These are phyloP conservation scores for Lepidonotus clava DNA, from an alignment of 2,888 invertebrate genomes.

Conservation along the genomic window DNA sequence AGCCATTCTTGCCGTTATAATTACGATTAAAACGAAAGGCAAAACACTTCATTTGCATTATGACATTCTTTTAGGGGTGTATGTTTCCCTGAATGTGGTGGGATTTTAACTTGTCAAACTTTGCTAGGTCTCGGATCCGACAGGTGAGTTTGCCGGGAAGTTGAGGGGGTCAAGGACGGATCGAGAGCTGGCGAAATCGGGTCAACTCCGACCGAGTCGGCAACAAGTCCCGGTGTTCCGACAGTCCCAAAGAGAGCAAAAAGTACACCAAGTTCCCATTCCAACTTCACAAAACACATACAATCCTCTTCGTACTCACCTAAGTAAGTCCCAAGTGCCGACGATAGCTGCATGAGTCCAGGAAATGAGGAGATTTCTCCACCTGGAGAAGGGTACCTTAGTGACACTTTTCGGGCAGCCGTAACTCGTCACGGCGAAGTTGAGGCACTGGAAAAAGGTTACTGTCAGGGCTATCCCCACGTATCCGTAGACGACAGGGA, in stretches of 20 bases:
- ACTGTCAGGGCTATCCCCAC: constrained; percentile 55
- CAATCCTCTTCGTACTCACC: constrained; percentile 62
- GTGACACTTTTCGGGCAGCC: neutral
- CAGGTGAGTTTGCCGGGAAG: neutral
- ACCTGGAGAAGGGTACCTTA: constrained; percentile 58
- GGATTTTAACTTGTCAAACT: too few species aligned
- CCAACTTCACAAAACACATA: neutral
- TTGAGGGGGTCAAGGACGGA: neutral
- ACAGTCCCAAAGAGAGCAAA: too few species aligned
- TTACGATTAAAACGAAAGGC: too few species aligned
- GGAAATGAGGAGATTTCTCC: constrained; percentile 72
- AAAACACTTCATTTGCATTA: too few species aligned
- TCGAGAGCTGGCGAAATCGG: neutral
- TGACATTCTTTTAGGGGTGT: too few species aligned
- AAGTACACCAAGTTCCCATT: too few species aligned
- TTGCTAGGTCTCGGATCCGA: too few species aligned
- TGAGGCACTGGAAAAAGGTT: constrained; percentile 56
- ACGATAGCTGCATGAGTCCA: constrained; percentile 72
- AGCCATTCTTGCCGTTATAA: too few species aligned
- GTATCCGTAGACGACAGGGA: constrained; percentile 57
- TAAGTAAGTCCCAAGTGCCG: constrained; percentile 69
- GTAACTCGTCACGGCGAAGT: constrained; percentile 47
- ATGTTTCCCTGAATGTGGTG: too few species aligned
- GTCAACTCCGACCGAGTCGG: neutral
- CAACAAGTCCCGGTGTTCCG: too few species aligned